Percentiles rank a stretch among this genome's conserved stretches.
Conservation (phyloP, 2,113 vertebrate species). For the Trinectes maculatus region DNA sequence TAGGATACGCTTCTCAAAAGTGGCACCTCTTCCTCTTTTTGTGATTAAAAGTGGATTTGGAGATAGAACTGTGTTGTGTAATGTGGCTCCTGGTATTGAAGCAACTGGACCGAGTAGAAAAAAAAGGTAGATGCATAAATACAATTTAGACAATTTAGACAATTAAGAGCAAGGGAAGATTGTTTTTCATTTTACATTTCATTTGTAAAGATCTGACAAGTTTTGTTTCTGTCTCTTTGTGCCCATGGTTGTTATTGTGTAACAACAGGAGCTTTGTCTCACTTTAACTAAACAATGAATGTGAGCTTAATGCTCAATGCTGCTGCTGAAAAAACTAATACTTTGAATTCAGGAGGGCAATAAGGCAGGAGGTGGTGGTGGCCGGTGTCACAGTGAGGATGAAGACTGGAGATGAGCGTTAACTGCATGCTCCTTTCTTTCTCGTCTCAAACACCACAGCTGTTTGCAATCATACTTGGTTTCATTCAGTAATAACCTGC, state of each 20-base stretch:
- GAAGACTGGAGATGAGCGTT: slow-evolving; percentile 18
- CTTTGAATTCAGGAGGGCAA: slow-evolving; percentile 18
- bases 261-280: slow-evolving; percentile 42
- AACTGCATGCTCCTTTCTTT: not conserved
- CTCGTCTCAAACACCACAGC: not conserved
- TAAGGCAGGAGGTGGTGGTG: slow-evolving; percentile 10
- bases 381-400: not conserved
- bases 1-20: slow-evolving; percentile 20
- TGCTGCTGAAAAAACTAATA: slow-evolving; percentile 51
- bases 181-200: slow-evolving; percentile 36
- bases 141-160: slow-evolving; percentile 33
- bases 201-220: slow-evolving; percentile 28
- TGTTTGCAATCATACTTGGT: not conserved
- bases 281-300: slow-evolving; percentile 38
- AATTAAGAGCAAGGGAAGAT: slow-evolving; percentile 4
- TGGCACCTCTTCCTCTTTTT: not conserved
- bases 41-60: slow-evolving; percentile 16
- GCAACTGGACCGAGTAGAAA: not conserved
- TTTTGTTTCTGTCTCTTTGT: slow-evolving; percentile 17
- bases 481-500: not conserved
- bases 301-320: slow-evolving; percentile 36
- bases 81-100: slow-evolving; percentile 12
- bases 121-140: slow-evolving; percentile 23
- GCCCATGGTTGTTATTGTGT: slow-evolving; percentile 6
- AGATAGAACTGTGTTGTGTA: slow-evolving; percentile 39